These are phyloP conservation scores for Hyperopisus bebe DNA, from an alignment of 2,113 vertebrate species.

Conservation along the genomic window DNA sequence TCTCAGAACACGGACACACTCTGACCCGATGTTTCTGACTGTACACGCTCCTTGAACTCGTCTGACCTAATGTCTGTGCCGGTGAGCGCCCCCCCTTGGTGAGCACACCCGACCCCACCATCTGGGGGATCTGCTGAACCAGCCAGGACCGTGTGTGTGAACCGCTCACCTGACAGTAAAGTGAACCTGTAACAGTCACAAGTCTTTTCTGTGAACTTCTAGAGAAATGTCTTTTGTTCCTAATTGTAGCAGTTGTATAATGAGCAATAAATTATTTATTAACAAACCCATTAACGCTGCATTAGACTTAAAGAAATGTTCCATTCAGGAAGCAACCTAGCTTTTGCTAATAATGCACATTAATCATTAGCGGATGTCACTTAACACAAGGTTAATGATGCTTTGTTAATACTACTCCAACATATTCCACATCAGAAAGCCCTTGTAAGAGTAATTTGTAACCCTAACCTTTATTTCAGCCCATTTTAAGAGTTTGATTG, in stretches of 20 bases:
- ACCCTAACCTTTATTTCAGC: slow-evolving; percentile 48
- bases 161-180: not conserved
- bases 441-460: slow-evolving; percentile 51
- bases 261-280: slow-evolving; percentile 58
- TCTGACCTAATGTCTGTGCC: not conserved
- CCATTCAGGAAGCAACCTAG: slow-evolving; percentile 63
- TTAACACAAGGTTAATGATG: slow-evolving; percentile 69
- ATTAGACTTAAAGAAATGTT: slow-evolving; percentile 57
- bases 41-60: not conserved
- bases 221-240: slow-evolving; percentile 40
- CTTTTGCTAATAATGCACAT: slow-evolving; percentile 66
- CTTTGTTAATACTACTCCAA: slow-evolving; percentile 62
- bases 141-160: slow-evolving; percentile 19
- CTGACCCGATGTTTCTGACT: not conserved
- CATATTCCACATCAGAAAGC: slow-evolving; percentile 59
- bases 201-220: slow-evolving; percentile 43
- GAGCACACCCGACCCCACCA: not conserved
- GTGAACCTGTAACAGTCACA: slow-evolving; percentile 21
- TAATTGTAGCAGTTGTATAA: slow-evolving; percentile 10
- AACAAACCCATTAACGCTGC: slow-evolving; percentile 61
- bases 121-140: slow-evolving; percentile 19
- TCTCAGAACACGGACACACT: not conserved
- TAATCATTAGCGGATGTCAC: slow-evolving; percentile 60
- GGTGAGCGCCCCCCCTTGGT: not conserved
- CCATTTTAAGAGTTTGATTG: slow-evolving; percentile 49